A percentile compares a stretch with the other conserved stretches of the same genome.
Conservation (phyloP, 2,888 invertebrate species). For the Nomada fucata region DNA sequence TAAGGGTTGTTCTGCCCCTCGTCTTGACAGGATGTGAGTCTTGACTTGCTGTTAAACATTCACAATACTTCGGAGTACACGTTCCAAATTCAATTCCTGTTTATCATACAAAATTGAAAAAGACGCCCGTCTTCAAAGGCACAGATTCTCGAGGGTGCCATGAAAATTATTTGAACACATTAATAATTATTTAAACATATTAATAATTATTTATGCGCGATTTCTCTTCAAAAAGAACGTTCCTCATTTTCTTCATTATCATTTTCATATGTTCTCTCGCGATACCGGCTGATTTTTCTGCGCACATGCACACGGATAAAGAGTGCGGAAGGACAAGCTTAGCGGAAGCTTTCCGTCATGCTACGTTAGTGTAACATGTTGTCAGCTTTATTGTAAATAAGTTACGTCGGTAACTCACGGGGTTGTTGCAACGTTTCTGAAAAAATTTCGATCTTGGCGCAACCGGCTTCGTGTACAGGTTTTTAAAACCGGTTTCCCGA, state of each 20-base stretch:
- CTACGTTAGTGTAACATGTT: background rate
- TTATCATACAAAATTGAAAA: too few species aligned
- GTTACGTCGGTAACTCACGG: too few species aligned
- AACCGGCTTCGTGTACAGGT: too few species aligned
- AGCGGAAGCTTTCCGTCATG: background rate
- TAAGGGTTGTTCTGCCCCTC: constrained; percentile 85
- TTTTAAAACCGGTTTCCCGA: background rate
- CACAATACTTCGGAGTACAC: too few species aligned
- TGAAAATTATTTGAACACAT: background rate
- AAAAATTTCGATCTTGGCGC: too few species aligned
- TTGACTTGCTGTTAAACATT: background rate
- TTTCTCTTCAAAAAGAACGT: too few species aligned
- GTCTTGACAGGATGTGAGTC: constrained; percentile 86
- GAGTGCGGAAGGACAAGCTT: background rate
- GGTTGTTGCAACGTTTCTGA: too few species aligned
- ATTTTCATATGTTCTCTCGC: background rate
- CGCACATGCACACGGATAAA: background rate
- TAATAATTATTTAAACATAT: background rate
- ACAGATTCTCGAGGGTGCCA: too few species aligned
- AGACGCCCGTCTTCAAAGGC: too few species aligned
- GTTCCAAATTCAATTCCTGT: background rate
- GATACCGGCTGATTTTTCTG: background rate
- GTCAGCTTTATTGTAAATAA: background rate
- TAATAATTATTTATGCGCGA: too few species aligned
- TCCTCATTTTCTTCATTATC: too few species aligned